Base-by-base conservation (phyloP, 2,888 invertebrate species). In the Microctonus hyperodae region DNA sequence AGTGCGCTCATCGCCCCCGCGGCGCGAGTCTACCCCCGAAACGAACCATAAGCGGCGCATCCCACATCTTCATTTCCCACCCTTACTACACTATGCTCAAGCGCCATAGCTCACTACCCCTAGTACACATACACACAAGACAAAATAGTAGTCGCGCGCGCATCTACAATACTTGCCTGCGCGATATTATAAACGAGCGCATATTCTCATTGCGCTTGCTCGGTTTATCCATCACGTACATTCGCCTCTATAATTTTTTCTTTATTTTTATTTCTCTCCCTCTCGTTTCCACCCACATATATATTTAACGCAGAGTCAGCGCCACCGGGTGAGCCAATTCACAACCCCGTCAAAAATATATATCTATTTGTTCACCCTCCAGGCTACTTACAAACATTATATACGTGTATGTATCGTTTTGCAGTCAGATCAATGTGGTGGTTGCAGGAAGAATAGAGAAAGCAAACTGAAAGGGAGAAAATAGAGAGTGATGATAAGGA, bases 1-100 rank as follows among this genome's bases (percentile, higher is more conserved):
- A 81, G 76, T 78, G 79, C 81, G 81, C 83, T 82, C 83, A 83
- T 83, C 83, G 83, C 83, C 83, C 81, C 81, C 81, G 79, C 81
- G 83, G 83, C 83, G 82, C 80, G 81, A 81, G 80, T 81, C 82
- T 80, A 79, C 81, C 81, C 83, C 82, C 81, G 80, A 80, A 81
- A 81, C 82, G 82, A 80, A 79, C 78, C 82, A 81, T 80, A 79
- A 79, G 77, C 78, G 80, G 81, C 79, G 80, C 82, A 83, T 83
- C 82, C 44, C 81, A 81, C 83, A 82, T 82, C 77, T 81, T 69
- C 44, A 44, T 81, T 77, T 76, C 77, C 78, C 71, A 72, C 69
- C 66, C 72, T 16, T 16, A 16, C 16, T 16, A 44, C 37, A 63
- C 69, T 64, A 60, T 67, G 60, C 69, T 13, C 22, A 28, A 69